Base-by-base conservation (phyloP, 2,888 invertebrate species). In the Lydus trimaculatus region DNA sequence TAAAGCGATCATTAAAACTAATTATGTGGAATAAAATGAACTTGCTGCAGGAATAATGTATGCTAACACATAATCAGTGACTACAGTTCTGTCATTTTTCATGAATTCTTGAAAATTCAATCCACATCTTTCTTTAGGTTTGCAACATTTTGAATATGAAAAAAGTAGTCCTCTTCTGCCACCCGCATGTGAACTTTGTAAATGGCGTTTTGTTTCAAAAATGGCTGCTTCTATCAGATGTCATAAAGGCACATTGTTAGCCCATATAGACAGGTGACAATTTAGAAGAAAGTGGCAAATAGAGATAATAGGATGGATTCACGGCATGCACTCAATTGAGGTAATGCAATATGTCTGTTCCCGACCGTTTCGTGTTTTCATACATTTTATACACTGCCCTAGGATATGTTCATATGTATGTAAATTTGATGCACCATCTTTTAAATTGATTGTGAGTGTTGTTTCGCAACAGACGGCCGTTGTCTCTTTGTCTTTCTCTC, bases 361-460 rank as follows among this genome's bases (percentile, higher is more conserved):
- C 72, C 72, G 72, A 66, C 74, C 73, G 74, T 76, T 75, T 75
- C 73, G 72, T 75, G 71, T 69, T 69, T 67, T 73, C 72, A 69
- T 75, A 69, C 71, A 75, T 73, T 76, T 75, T 67, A 67, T 72
- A 73, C 69, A 74, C 58, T 71, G 76, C 72, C 70, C 69, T 64
- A 72, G 76, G 72, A 76, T 78, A 78, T 78, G 74, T 76, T 78
- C 79, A 77, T 79, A 78, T 78, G 76, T 78, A 79, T 79, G 79
- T 73, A 78, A 79, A 79, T 78, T 79, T 76, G 77, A 79, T 76
- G 77, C 76, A 75, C 74, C 77, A 75, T 76, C 75, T 76, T 73
- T 76, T 77, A 76, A 79, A 79, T 79, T 79, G 79, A 78, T 79
- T 78, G 79, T 76, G 75, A 79, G 77, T 78, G 79, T 78, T 77